Conservation (phyloP, 2,888 invertebrate species). For the Pachliopta kotzebuea region DNA sequence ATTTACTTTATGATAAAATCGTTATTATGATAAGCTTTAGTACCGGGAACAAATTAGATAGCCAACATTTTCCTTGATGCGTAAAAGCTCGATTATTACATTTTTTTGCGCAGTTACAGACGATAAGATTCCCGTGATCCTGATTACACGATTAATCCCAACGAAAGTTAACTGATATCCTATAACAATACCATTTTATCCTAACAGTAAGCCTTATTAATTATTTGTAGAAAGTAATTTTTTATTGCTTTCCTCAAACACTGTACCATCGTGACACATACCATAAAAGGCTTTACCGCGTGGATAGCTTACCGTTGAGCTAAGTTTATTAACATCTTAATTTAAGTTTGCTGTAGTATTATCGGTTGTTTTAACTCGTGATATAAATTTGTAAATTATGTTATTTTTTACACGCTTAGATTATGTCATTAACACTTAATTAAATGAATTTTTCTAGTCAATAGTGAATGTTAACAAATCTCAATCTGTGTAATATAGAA, state of each 20-base stretch:
- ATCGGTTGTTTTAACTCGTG: background rate
- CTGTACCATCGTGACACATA: background rate
- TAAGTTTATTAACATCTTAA: background rate
- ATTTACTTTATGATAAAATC: background rate
- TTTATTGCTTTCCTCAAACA: background rate
- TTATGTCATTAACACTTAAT: too few species aligned
- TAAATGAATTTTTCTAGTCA: too few species aligned
- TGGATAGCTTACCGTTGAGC: background rate
- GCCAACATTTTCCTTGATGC: background rate
- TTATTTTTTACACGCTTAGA: too few species aligned
- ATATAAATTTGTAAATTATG: background rate
- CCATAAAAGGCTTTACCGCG: background rate
- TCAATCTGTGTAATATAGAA: too few species aligned
- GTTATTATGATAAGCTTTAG: background rate
- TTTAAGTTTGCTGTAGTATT: background rate
- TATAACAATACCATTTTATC: background rate
- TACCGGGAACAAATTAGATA: constrained; percentile 1
- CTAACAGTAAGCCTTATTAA: too few species aligned
- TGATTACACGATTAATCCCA: constrained; percentile 12
- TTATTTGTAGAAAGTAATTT: too few species aligned
- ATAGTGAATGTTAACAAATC: too few species aligned
- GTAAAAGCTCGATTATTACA: constrained; percentile 7
- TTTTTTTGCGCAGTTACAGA: constrained; percentile 25
- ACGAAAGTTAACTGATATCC: background rate
- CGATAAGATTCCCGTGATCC: constrained; percentile 15